Evolutionary conservation across 2,888 invertebrate species (phyloP).

Genomic region (Drosophila meridiana): DNA sequence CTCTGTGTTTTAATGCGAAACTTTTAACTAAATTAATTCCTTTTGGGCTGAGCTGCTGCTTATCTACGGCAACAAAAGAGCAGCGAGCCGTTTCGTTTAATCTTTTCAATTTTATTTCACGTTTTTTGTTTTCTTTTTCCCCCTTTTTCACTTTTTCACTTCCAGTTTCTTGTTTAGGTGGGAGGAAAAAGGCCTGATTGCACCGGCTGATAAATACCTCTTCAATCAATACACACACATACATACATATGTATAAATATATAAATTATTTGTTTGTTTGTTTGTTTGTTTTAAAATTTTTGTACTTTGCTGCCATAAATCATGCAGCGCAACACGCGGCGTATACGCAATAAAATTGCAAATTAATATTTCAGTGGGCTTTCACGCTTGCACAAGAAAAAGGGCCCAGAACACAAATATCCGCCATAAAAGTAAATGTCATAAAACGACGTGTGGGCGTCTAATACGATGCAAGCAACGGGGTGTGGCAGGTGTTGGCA

Average conservation of each 20-base stretch:
- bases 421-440: constrained; percentile 78
- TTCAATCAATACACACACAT: constrained; percentile 21
- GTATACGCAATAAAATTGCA: constrained; percentile 67
- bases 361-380: constrained; percentile 77
- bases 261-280: constrained; percentile 15
- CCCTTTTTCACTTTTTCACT: neutral
- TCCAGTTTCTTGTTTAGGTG: constrained; percentile 2
- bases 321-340: constrained; percentile 59
- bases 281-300: constrained; percentile 20
- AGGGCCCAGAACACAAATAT: constrained; percentile 55
- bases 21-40: constrained; percentile 80
- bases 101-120: constrained; percentile 54
- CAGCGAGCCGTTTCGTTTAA: constrained; percentile 73
- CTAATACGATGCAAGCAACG: constrained; percentile 11
- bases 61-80: constrained; percentile 50
- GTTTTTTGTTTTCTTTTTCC: constrained; percentile 16
- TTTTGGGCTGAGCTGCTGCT: constrained; percentile 70
- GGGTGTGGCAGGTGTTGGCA: neutral
- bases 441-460: constrained; percentile 66
- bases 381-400: constrained; percentile 49
- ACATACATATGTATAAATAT: neutral
- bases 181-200: constrained; percentile 12
- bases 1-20: constrained; percentile 67
- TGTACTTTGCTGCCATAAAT: constrained; percentile 58
- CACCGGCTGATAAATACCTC: constrained; percentile 24